These are phyloP conservation scores for Hormiphora californensis DNA, from an alignment of 37 sponge, comb jelly and placozoan species.

Conservation along the genomic window DNA sequence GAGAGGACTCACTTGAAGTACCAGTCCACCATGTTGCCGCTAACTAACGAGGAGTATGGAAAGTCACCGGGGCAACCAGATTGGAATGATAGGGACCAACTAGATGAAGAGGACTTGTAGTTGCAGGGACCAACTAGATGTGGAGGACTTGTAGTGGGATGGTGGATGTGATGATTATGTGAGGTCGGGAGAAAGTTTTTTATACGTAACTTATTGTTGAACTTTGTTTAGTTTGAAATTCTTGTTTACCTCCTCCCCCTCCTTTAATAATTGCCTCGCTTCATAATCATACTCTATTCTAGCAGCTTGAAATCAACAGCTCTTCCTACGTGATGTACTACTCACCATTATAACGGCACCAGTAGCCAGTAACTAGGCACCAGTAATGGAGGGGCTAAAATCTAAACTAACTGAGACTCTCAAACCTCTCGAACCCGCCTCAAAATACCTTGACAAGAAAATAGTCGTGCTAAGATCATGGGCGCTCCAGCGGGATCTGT, in stretches of 20 bases:
- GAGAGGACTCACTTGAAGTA: neutral
- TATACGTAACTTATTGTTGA: too few species aligned
- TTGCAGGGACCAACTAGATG: too few species aligned
- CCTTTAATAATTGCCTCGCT: too few species aligned
- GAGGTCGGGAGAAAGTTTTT: neutral
- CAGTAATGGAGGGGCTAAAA: neutral
- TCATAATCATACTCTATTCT: too few species aligned
- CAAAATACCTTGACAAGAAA: neutral
- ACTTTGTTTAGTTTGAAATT: too few species aligned
- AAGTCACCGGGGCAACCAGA: neutral
- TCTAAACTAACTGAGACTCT: neutral
- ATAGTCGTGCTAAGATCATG: neutral
- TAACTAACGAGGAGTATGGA: neutral
- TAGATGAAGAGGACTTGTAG: constrained; percentile 29
- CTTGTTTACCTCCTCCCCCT: too few species aligned
- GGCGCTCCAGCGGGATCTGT: neutral
- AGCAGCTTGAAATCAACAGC: too few species aligned
- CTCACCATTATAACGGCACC: too few species aligned
- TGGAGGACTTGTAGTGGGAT: neutral
- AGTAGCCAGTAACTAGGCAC: neutral
- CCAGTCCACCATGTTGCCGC: neutral
- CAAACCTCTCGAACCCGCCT: neutral
- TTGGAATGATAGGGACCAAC: neutral
- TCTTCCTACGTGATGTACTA: too few species aligned
- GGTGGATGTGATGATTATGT: neutral